Evolutionary conservation across 2,113 vertebrate species (phyloP).

Genomic region (Salvelinus namaycush): DNA sequence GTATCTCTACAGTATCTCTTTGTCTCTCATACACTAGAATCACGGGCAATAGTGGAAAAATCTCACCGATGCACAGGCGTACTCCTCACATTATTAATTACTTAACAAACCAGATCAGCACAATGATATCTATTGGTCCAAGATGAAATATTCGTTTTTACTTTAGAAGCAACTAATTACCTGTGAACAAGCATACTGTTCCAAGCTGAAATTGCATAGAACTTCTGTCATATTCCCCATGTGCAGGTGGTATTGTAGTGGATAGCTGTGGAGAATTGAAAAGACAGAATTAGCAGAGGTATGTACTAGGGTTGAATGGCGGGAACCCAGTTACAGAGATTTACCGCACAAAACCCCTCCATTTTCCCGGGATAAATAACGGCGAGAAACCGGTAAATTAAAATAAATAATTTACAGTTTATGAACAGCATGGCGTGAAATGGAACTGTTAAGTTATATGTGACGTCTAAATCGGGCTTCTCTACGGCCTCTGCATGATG

Average conservation of each 20-base stretch:
- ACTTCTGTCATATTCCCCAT: background rate
- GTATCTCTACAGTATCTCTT: background rate
- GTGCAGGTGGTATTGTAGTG: slow-evolving; percentile 18
- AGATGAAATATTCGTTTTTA: too few relatives aligned
- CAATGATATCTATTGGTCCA: background rate
- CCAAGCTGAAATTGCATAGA: slow-evolving; percentile 58
- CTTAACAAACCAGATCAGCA: too few relatives aligned
- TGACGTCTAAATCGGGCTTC: too few relatives aligned
- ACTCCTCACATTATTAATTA: slow-evolving; percentile 29
- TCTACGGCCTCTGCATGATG: too few relatives aligned
- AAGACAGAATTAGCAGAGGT: background rate
- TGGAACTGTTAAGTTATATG: too few relatives aligned
- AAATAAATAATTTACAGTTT: too few relatives aligned
- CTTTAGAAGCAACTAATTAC: slow-evolving; percentile 35
- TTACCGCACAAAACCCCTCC: too few relatives aligned
- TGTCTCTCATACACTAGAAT: background rate
- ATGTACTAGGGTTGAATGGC: too few relatives aligned
- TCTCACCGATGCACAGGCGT: slow-evolving; percentile 66
- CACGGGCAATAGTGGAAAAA: background rate
- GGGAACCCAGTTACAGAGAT: too few relatives aligned
- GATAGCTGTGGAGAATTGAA: slow-evolving; percentile 44
- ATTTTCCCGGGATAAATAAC: too few relatives aligned
- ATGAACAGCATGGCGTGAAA: too few relatives aligned
- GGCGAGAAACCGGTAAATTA: too few relatives aligned
- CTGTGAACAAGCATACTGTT: slow-evolving; percentile 64